Percentiles rank a stretch among this genome's conserved stretches.
phyloP scores from a whole-genome alignment of 2,888 invertebrate genomes.

The Drosophila conformis region DNA sequence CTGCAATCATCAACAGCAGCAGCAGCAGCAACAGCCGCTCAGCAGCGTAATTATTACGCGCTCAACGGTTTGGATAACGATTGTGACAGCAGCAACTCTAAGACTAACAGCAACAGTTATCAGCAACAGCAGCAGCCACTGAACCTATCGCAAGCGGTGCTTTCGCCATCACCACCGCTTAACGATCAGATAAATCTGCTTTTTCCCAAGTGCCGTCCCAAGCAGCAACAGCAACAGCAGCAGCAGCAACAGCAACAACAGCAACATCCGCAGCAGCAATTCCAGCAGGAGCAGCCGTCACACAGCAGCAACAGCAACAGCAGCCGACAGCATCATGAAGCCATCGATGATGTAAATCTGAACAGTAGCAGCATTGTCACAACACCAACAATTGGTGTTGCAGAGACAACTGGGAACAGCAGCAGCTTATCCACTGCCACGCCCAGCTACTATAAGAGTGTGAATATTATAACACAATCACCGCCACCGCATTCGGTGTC shows the following conservation, averaged over 20 bases:
- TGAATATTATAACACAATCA: conserved; percentile 82
- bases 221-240: conserved; percentile 80
- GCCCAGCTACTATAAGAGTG: conserved; percentile 76
- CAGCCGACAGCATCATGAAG: conserved; percentile 56
- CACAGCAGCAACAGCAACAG: conserved; percentile 37
- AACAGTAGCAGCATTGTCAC: conserved; percentile 46
- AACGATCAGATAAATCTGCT: conserved; percentile 92
- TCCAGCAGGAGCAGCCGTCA: conserved; percentile 42
- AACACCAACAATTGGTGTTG: conserved; percentile 17
- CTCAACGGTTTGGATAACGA: conserved; percentile 60
- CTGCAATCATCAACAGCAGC: conserved; percentile 43
- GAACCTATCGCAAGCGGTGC: conserved; percentile 80
- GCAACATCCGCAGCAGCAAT: conserved; percentile 42
- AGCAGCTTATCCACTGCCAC: conserved; percentile 28
- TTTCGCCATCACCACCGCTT: conserved; percentile 86
- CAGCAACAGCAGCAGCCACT: conserved; percentile 57
- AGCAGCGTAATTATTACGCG: conserved; percentile 53
- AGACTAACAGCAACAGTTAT: conserved; percentile 42
- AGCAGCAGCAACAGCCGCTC: conserved; percentile 24
- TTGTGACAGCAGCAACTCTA: conserved; percentile 45
- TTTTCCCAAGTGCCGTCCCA: conserved; percentile 94
- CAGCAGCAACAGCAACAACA: conserved; percentile 34
- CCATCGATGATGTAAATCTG: conserved; percentile 51
- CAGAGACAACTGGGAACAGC: conserved; percentile 35
- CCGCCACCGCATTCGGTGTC: conserved; percentile 83